Base-by-base conservation (phyloP, 2,797 vertebrate genomes). In the Halcyon chelicuti region DNA sequence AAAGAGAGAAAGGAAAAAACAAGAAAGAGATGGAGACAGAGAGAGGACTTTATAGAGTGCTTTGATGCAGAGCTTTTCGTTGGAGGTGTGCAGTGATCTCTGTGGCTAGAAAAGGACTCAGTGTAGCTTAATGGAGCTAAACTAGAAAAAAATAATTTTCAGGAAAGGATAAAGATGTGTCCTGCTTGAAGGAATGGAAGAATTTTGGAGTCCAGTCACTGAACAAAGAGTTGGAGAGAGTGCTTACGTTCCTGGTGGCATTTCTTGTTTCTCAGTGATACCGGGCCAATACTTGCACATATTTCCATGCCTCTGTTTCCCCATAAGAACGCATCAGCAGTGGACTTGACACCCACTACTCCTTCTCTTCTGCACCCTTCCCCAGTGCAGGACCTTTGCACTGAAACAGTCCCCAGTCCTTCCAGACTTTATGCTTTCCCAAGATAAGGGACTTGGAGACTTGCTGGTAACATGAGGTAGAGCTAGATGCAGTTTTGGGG, bases 241-340 rank as follows among this genome's bases (percentile, higher is more conserved):
- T 0, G 2, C 3, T 49, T 33, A 2, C 4, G 15, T 42, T 79
- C 13, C 13, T 40, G 3, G 6, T 37, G 25, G 0, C 26, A 3
- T 31, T 73, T 63, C 25, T 46, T 40, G 1, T 71, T 67, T 77
- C 52, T 80, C 1, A 2, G 3, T 54, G 17, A 55, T 67, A 60
- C 85, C 37, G 68, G 46, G 19, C 9, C 23, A 39, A 33, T 28
- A 60, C 3, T 18, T 46, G 6, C 12, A 9, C 13, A 0, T 29
- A 29, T 44, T 68, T 75, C 21, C 6, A 4, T 74, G 33, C n/a
- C 42, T 93, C 67, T 13, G 6, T 86, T 91, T 92, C 65, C 16
- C 42, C 6, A 6, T 26, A 29, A 58, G 46, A n/a, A 25, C 3
- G 14, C 5, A 52, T n/a, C 13, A 75, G n/a, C 52, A 65, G 12